Percentiles rank a stretch among this genome's conserved stretches.
Evolutionary conservation across 2,888 invertebrate species (phyloP).

Genomic region (Eurytoma californica): DNA sequence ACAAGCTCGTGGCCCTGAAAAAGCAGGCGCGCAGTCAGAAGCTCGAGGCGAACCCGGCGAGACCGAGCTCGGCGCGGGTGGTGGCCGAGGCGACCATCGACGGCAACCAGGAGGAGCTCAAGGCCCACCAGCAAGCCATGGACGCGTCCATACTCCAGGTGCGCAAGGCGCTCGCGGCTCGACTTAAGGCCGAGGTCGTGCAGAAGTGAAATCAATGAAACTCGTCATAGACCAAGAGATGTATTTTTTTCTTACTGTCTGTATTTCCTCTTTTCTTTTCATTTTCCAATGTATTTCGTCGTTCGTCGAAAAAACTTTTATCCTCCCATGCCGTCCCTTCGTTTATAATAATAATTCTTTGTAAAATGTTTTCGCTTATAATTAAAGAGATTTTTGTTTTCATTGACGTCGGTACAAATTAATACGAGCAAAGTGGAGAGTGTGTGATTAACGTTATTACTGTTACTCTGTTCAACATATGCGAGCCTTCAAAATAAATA

Average conservation of each 20-base stretch:
- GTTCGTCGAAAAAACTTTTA: not conserved
- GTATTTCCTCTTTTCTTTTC: slow-evolving; percentile 24
- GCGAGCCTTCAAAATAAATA: slow-evolving; percentile 51
- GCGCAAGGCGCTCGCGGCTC: slow-evolving; percentile 88
- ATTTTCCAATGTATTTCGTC: slow-evolving; percentile 4
- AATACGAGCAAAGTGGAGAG: slow-evolving; percentile 37
- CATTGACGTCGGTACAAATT: slow-evolving; percentile 51
- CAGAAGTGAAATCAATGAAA: slow-evolving; percentile 72
- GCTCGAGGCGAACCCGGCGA: slow-evolving; percentile 79
- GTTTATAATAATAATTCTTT: slow-evolving; percentile 50
- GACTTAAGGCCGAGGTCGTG: slow-evolving; percentile 91
- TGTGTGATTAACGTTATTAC: slow-evolving; percentile 24
- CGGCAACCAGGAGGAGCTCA: slow-evolving; percentile 66
- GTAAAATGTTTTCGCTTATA: slow-evolving; percentile 48
- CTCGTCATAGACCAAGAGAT: slow-evolving; percentile 10
- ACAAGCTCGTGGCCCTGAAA: slow-evolving; percentile 92
- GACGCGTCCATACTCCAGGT: slow-evolving; percentile 83
- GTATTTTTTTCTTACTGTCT: slow-evolving; percentile 29
- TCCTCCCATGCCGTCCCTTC: not conserved
- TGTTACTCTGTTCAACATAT: slow-evolving; percentile 28
- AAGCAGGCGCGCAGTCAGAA: slow-evolving; percentile 90
- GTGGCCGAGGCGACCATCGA: slow-evolving; percentile 70
- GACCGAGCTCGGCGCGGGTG: slow-evolving; percentile 70
- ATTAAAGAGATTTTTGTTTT: slow-evolving; percentile 17
- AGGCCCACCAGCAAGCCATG: slow-evolving; percentile 63